phyloP scores from a whole-genome alignment of 2,888 invertebrate species.

The Apantesis nais region DNA sequence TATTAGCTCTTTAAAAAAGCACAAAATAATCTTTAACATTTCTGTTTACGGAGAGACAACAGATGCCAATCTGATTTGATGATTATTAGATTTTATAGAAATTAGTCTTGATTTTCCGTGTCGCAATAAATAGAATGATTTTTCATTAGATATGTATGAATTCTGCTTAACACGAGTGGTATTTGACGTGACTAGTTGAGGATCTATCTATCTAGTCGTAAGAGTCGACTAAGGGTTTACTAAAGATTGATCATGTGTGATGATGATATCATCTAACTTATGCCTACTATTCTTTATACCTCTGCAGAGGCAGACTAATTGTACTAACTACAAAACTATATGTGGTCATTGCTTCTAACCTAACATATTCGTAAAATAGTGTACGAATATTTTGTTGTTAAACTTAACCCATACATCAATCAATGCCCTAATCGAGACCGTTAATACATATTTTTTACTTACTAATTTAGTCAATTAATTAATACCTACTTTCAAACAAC shows the following conservation, averaged over 20 bases:
- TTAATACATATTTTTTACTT: background rate
- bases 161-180: too few species aligned
- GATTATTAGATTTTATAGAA: background rate
- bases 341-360: too few species aligned
- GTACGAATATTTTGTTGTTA: background rate
- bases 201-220: too few species aligned
- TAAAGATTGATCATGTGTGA: too few species aligned
- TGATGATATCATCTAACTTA: too few species aligned
- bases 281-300: too few species aligned
- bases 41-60: background rate
- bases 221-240: too few species aligned
- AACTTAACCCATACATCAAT: background rate
- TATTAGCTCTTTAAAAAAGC: constrained; percentile 1
- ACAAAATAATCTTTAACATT: background rate
- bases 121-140: background rate
- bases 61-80: background rate
- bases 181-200: too few species aligned
- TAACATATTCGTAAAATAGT: background rate
- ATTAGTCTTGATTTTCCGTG: background rate
- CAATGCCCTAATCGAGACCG: background rate
- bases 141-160: background rate
- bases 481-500: constrained; percentile 21
- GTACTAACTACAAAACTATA: too few species aligned
- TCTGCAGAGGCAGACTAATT: too few species aligned
- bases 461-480: background rate